These are phyloP conservation scores for Apamea epomidion DNA, from an alignment of 2,888 invertebrate species.

Conservation along the genomic window DNA sequence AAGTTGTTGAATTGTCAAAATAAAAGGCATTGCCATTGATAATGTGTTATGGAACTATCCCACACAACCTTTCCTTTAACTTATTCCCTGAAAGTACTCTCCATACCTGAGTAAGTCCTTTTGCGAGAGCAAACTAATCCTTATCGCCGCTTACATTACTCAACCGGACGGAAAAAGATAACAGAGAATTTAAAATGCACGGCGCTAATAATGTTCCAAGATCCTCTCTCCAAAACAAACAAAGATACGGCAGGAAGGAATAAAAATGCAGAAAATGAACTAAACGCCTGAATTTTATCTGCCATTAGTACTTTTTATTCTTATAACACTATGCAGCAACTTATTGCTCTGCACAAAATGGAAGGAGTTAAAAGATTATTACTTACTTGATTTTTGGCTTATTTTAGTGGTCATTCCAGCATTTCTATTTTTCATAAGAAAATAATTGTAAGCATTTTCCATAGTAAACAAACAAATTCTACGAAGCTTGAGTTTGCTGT, in stretches of 20 bases:
- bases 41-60: background rate
- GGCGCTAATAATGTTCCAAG: slow-evolving; percentile 31
- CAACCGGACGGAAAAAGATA: slow-evolving; percentile 2
- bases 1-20: background rate
- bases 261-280: slow-evolving; percentile 41
- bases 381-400: too few relatives aligned
- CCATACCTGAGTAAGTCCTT: background rate
- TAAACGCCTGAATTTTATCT: slow-evolving; percentile 39
- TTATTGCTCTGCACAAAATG: slow-evolving; percentile 38
- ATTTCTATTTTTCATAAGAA: slow-evolving; percentile 5
- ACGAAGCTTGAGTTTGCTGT: background rate
- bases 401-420: slow-evolving; percentile 8
- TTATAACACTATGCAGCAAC: slow-evolving; percentile 25
- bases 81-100: background rate
- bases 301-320: slow-evolving; percentile 23
- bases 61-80: background rate
- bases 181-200: slow-evolving; percentile 32
- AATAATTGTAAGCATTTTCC: background rate
- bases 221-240: slow-evolving; percentile 36
- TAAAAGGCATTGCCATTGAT: background rate
- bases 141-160: background rate
- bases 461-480: background rate
- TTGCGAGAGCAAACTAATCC: background rate
- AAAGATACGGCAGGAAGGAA: slow-evolving; percentile 26
- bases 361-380: slow-evolving; percentile 36